These are phyloP conservation scores for Callopanchax toddi DNA, from an alignment of 2,113 vertebrate species.

Conservation along the genomic window DNA sequence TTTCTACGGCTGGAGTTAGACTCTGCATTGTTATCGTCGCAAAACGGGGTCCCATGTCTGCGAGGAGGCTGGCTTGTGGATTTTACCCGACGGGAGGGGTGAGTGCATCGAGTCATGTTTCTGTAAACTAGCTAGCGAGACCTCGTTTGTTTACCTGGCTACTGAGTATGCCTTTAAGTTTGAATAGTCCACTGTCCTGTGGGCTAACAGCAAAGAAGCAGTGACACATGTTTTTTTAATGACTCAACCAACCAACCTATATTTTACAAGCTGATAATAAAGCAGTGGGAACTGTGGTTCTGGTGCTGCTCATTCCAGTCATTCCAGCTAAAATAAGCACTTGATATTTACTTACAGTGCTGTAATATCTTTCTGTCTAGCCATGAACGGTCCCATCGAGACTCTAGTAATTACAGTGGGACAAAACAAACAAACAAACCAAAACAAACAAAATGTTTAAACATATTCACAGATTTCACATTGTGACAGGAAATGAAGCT, in stretches of 20 bases:
- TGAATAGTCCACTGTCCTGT: too few species aligned
- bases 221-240: constrained; percentile 7
- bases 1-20: too few species aligned
- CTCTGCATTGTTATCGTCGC: too few species aligned
- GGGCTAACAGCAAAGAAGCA: not conserved
- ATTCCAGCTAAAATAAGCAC: constrained; percentile 33
- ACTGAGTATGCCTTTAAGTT: too few species aligned
- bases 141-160: too few species aligned
- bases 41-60: too few species aligned
- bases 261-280: constrained; percentile 17
- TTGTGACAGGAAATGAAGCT: not conserved
- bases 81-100: too few species aligned
- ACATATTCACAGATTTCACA: not conserved
- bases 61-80: too few species aligned
- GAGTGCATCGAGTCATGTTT: too few species aligned
- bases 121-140: too few species aligned
- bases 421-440: not conserved
- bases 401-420: constrained; percentile 24
- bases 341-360: constrained; percentile 23
- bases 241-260: not conserved
- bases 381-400: constrained; percentile 12
- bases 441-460: not conserved
- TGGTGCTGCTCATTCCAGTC: constrained; percentile 1
- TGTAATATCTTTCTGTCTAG: constrained; percentile 19
- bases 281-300: constrained; percentile 12